Percentiles rank a stretch among this genome's conserved stretches.
Evolutionary conservation across 2,888 invertebrate species (phyloP).

Genomic region (Syrphus vitripennis): DNA sequence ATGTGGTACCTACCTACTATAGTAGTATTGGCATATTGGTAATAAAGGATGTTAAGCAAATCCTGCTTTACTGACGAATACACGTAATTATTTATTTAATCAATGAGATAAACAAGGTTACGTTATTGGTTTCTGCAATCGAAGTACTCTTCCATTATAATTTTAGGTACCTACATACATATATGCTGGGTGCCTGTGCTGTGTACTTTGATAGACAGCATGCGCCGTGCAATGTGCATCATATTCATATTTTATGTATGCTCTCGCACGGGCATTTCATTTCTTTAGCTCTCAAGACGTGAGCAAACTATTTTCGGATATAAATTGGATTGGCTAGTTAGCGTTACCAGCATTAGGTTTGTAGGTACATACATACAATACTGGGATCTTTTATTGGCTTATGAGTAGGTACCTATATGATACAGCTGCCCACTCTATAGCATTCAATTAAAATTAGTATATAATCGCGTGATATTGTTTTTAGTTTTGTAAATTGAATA

Average conservation of each 20-base stretch:
- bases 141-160: not conserved
- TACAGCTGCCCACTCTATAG: not conserved
- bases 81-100: constrained; percentile 68
- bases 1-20: too few relatives aligned
- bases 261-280: constrained; percentile 61
- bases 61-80: constrained; percentile 27
- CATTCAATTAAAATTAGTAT: not conserved
- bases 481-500: not conserved
- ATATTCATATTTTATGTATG: not conserved
- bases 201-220: constrained; percentile 6
- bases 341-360: not conserved
- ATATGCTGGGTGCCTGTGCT: not conserved
- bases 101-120: constrained; percentile 69
- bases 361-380: not conserved
- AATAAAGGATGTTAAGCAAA: not conserved
- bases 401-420: too few relatives aligned
- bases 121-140: constrained; percentile 62
- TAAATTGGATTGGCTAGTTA: constrained; percentile 63
- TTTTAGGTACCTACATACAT: not conserved
- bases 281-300: constrained; percentile 50
- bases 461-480: not conserved
- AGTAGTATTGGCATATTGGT: not conserved
- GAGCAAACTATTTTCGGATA: constrained; percentile 57
- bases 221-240: not conserved
- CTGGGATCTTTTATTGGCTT: not conserved